These are phyloP conservation scores for Macropodus opercularis DNA, from an alignment of 2,797 vertebrate species.

Conservation along the genomic window DNA sequence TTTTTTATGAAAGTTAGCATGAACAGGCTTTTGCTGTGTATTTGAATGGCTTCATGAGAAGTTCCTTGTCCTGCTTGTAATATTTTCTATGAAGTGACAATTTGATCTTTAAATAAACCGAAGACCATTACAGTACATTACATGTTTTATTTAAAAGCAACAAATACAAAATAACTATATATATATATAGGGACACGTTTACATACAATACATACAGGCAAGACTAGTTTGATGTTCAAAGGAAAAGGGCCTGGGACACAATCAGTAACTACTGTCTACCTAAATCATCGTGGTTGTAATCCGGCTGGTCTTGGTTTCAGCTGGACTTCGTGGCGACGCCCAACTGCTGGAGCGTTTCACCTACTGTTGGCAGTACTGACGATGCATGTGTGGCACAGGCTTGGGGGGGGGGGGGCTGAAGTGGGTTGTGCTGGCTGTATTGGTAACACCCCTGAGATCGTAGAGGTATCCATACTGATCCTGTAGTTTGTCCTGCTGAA, in stretches of 20 bases:
- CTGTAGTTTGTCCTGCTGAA: constrained; percentile 55
- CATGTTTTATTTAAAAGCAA: constrained; percentile 86
- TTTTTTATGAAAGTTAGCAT: constrained; percentile 29
- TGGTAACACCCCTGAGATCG: constrained; percentile 78
- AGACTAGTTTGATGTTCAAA: constrained; percentile 72
- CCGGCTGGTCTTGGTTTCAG: constrained; percentile 65
- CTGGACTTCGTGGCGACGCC: constrained; percentile 46
- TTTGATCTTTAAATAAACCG: constrained; percentile 50
- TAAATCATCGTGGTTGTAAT: constrained; percentile 55
- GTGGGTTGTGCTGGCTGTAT: constrained; percentile 81
- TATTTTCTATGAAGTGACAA: neutral
- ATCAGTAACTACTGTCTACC: constrained; percentile 59
- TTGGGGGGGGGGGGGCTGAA: constrained; percentile 62
- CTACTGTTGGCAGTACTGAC: constrained; percentile 75
- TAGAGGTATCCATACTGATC: constrained; percentile 75
- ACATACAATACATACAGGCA: constrained; percentile 81
- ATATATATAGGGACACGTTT: constrained; percentile 75
- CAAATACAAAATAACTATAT: constrained; percentile 86
- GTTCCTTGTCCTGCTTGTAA: neutral
- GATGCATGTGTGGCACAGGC: constrained; percentile 73
- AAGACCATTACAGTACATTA: constrained; percentile 70
- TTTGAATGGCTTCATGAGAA: constrained; percentile 11
- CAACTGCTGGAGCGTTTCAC: constrained; percentile 55
- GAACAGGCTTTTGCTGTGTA: constrained; percentile 4
- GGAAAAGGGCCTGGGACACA: constrained; percentile 65